phyloP scores from a whole-genome alignment of 1,140 invertebrate species.

The Ditylenchus dipsaci region DNA sequence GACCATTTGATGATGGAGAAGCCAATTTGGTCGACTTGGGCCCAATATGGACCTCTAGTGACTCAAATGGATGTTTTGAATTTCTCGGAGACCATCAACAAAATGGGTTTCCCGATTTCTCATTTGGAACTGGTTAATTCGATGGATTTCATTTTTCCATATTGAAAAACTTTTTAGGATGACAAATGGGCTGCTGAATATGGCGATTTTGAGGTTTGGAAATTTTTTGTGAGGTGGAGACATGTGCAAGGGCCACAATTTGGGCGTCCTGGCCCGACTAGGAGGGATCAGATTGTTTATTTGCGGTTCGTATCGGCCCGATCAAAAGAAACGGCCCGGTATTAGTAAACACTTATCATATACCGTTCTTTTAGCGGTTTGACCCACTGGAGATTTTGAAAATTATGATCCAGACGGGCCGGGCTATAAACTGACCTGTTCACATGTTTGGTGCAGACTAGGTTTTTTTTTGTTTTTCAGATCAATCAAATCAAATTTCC shows the following conservation, averaged over 20 bases:
- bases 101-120: conserved; percentile 69
- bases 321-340: too few species aligned
- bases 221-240: conserved; percentile 18
- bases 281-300: too few species aligned
- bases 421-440: too few species aligned
- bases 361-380: too few species aligned
- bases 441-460: too few species aligned
- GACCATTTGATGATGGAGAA: conserved; percentile 70
- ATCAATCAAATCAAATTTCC: conserved; percentile 9
- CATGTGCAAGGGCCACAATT: too few species aligned
- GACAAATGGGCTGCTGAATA: conserved; percentile 85
- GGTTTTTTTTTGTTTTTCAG: not conserved
- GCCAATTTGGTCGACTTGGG: conserved; percentile 89
- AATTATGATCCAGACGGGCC: too few species aligned
- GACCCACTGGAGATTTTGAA: too few species aligned
- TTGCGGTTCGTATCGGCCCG: too few species aligned
- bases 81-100: conserved; percentile 70
- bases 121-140: conserved; percentile 72
- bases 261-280: too few species aligned
- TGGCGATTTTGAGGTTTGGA: conserved; percentile 67
- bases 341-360: too few species aligned
- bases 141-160: too few species aligned
- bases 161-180: conserved; percentile 61
- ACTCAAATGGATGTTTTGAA: conserved; percentile 67
- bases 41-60: conserved; percentile 69